phyloP scores from a whole-genome alignment of 1,140 invertebrate genomes.

The Amyelois transitella region DNA sequence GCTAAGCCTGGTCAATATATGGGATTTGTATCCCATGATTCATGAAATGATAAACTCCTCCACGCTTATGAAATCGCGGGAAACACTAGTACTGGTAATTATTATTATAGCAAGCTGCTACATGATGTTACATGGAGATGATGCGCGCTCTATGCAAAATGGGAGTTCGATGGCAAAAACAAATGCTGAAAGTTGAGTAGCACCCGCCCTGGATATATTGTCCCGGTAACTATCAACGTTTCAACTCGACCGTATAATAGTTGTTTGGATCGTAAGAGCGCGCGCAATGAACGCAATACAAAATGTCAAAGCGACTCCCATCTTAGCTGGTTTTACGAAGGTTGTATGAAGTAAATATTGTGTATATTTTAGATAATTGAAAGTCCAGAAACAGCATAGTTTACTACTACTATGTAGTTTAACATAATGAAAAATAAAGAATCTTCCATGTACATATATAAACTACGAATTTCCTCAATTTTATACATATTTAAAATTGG shows the following conservation, averaged over 20 bases:
- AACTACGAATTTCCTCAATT: neutral
- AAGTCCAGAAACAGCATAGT: neutral
- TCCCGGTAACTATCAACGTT: constrained; percentile 40
- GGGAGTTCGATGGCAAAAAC: no score
- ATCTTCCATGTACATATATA: neutral
- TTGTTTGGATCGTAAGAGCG: constrained; percentile 35
- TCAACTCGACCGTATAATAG: constrained; percentile 60
- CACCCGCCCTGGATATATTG: constrained; percentile 34
- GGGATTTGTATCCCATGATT: no score
- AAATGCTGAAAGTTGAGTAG: constrained; percentile 38
- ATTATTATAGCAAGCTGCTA: no score
- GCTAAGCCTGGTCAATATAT: no score
- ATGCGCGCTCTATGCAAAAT: no score
- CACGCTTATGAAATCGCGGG: no score
- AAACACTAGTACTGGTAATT: no score
- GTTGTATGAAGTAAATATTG: neutral
- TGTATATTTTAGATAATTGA: neutral
- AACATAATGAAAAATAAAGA: neutral
- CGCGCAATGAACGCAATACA: neutral
- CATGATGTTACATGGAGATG: no score
- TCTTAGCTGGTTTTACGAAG: neutral
- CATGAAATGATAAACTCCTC: no score
- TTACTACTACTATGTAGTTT: neutral
- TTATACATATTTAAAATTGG: neutral
- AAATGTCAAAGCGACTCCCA: neutral